Evolutionary conservation across 2,797 vertebrate species (phyloP).

Genomic region (Kryptolebias ocellatus): DNA sequence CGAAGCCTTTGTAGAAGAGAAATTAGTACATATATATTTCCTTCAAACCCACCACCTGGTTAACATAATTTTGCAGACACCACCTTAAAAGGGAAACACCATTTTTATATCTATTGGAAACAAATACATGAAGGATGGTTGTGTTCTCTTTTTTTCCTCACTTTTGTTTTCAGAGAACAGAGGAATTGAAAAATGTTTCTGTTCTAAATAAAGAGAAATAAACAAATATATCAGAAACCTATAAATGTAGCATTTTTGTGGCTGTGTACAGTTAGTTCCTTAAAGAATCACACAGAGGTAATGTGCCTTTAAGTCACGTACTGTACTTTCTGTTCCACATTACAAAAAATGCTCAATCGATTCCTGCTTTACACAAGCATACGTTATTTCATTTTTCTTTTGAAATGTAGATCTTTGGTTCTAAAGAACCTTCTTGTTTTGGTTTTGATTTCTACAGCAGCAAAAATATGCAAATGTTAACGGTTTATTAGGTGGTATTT

Average conservation of each 20-base stretch:
- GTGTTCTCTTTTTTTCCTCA: background rate
- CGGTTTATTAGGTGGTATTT: slow-evolving; percentile 40
- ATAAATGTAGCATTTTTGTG: slow-evolving; percentile 9
- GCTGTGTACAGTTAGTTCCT: slow-evolving; percentile 8
- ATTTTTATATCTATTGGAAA: slow-evolving; percentile 2
- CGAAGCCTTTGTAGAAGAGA: background rate
- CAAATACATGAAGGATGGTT: background rate
- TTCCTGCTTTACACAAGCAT: too few species aligned
- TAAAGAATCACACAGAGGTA: slow-evolving; percentile 1
- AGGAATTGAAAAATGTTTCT: slow-evolving; percentile 1
- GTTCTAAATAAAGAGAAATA: slow-evolving; percentile 1
- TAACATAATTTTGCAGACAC: slow-evolving; percentile 16
- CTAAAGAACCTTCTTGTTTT: background rate
- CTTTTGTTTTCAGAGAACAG: background rate
- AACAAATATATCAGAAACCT: slow-evolving; percentile 5
- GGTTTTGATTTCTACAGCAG: too few species aligned
- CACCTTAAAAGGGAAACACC: slow-evolving; percentile 50
- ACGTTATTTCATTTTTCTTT: too few species aligned
- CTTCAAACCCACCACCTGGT: slow-evolving; percentile 9
- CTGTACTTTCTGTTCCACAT: slow-evolving; percentile 13
- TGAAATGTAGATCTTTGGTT: background rate
- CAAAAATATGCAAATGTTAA: too few species aligned
- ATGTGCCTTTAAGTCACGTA: slow-evolving; percentile 6
- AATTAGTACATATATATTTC: background rate
- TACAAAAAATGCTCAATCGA: slow-evolving; percentile 6